Base-by-base conservation (phyloP, 2,888 invertebrate genomes). In the Melangyna quadrimaculata region DNA sequence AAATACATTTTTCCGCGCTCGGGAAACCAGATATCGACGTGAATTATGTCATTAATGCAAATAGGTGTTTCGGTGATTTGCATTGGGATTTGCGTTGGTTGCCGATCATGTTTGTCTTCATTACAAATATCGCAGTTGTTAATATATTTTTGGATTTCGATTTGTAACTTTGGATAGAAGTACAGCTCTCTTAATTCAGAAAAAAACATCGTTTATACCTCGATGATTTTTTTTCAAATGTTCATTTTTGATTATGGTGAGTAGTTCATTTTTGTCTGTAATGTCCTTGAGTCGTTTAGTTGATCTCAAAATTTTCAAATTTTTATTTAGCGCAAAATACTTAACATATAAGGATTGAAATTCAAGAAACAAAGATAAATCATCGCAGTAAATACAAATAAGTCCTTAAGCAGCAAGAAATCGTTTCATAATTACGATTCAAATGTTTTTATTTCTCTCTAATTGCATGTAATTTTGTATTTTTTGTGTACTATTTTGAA, bases 331-430 rank as follows among this genome's bases (percentile, higher is more conserved):
- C 9, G 67, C 40, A 57, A 75, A 67, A 37, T 75, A 67, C 19
- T 69, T 69, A 9, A 59, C 67, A n/a, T n/a, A 67, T 6, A 67
- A 4, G 3, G 53, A 12, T 43, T 75, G 75, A 67, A 75, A 59
- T 51, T 75, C 17, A 5, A 19, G 7, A 78, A 10, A 43, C 59
- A 70, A 32, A 74, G 29, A n/a, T 35, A 51, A 37, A 37, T 37
- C 78, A 32, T n/a, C 61, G n/a, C 78, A 81, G 69, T 55, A 83
- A 14, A 87, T 17, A 57, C 74, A 77, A 55, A 83, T 70, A 24
- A 80, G 10, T 10, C 87, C 87, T 55, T 78, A 43, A 12, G 75
- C 57, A 19, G 75, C 57, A 24, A 83, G 32, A 19, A 55, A 17
- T 43, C 48, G 17, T 61, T 63, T 77, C 67, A 78, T 72, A 53